phyloP scores from a whole-genome alignment of 1,140 invertebrate species.

The Drosophila nigromelanica region DNA sequence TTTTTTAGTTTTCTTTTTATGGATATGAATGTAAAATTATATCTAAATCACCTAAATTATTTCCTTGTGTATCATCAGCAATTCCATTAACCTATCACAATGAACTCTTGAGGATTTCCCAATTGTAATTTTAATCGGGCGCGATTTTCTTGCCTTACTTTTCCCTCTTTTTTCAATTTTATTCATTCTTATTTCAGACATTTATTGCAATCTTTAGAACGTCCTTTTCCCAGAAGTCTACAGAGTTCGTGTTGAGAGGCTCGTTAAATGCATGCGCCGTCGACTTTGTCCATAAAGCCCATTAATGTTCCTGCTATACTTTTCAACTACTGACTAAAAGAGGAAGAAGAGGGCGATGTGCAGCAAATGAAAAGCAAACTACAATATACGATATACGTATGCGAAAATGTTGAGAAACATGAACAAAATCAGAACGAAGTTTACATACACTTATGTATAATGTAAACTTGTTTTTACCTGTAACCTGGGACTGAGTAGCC shows the following conservation, averaged over 20 bases:
- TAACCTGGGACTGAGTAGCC: no score
- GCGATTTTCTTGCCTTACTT: not conserved
- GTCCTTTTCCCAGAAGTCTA: conserved; percentile 19
- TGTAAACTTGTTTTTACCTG: not conserved
- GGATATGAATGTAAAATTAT: no score
- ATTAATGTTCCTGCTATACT: conserved; percentile 61
- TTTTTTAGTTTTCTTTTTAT: not conserved
- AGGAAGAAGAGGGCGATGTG: not conserved
- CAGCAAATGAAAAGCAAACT: conserved; percentile 20
- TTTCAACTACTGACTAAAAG: conserved; percentile 20
- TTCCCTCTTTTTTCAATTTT: not conserved
- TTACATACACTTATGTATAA: conserved; percentile 4
- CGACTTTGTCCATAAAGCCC: conserved; percentile 63
- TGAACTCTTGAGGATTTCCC: not conserved
- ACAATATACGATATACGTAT: conserved; percentile 23
- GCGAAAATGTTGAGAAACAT: not conserved
- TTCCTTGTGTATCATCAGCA: not conserved
- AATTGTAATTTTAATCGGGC: conserved; percentile 4
- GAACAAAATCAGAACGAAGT: not conserved
- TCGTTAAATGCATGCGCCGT: conserved; percentile 65
- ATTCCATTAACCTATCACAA: not conserved
- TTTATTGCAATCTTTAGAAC: conserved; percentile 11
- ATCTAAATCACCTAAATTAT: no score
- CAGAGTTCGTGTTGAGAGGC: conserved; percentile 20
- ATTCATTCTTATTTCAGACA: conserved; percentile 7